Percentiles rank a stretch among this genome's conserved stretches.
Conservation (phyloP, 2,888 invertebrate genomes). For the Alloscopus bannaensis region DNA sequence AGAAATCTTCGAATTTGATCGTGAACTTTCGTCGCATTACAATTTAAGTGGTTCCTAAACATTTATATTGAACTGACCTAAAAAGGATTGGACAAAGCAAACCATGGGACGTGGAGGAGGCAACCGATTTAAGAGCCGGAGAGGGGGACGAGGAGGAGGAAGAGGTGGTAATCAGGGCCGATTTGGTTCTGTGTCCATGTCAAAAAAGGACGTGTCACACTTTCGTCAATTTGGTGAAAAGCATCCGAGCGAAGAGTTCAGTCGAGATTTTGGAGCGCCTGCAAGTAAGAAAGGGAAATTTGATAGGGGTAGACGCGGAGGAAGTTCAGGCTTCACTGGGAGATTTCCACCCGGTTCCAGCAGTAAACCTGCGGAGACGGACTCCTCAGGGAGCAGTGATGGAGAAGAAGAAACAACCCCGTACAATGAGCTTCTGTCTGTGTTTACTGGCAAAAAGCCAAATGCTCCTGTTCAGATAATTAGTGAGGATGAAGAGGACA, state of each 20-base stretch:
- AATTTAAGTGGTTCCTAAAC: too few relatives aligned
- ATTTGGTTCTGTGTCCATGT: too few relatives aligned
- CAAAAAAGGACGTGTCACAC: conserved; percentile 63
- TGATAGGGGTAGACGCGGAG: conserved; percentile 19
- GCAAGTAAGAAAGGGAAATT: conserved; percentile 36
- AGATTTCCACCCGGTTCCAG: background rate
- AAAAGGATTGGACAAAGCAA: background rate
- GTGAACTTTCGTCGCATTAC: too few relatives aligned
- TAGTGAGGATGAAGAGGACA: conserved; percentile 63
- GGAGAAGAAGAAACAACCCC: conserved; percentile 70
- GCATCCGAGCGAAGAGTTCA: conserved; percentile 70
- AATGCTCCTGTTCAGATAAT: conserved; percentile 58
- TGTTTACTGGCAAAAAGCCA: conserved; percentile 58
- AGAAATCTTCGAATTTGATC: too few relatives aligned
- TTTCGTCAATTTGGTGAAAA: conserved; percentile 71
- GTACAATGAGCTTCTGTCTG: conserved; percentile 69
- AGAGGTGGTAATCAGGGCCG: conserved; percentile 17
- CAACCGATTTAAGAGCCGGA: conserved; percentile 51
- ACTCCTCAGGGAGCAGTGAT: conserved; percentile 65
- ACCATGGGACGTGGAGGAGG: conserved; percentile 44
- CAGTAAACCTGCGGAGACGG: background rate
- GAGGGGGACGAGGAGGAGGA: conserved; percentile 64
- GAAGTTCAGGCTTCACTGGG: background rate
- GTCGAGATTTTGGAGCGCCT: conserved; percentile 57
- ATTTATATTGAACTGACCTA: background rate